Base-by-base conservation (phyloP, 1,140 invertebrate genomes). In the Drosophila sulfurigaster region DNA sequence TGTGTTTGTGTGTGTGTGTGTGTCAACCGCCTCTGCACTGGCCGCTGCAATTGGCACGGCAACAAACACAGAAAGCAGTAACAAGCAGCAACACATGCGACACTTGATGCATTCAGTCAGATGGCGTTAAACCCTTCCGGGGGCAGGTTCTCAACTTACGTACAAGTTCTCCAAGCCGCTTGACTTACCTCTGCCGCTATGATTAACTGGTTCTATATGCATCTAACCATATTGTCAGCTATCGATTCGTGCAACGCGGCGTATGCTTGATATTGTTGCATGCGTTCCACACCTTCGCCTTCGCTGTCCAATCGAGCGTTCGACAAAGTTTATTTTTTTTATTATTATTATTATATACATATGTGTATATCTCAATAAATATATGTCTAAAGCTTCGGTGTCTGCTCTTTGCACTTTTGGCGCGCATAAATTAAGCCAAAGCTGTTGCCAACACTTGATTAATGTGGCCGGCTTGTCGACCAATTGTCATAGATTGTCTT, bases 321-420 rank as follows among this genome's bases (percentile, higher is more conserved):
- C 64, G 66, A 58, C 48, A 13, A 38, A 7, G 58, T 49, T 48
- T 62, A 16, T 49, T 49, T 41, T 49, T 62, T 49, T 16, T 8
- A 57, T 51, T 20, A 15, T 59, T 38, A 10, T 32, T 32, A 32
- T n/a, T 46, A 13, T 5, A 8, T 41, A 10, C 51, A 11, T 35
- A 8, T 54, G 28, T 63, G 7, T 57, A 20, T 65, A 32, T 25
- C 11, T 51, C 8, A 30, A 35, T 49, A 32, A 49, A 64, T 43
- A 41, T 64, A 43, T 43, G 45, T 62, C 58, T 38, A 38, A 38
- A 49, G 15, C 16, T 25, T 48, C 48, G 32, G n/a, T 43, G 48
- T 28, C 45, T 74, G 85, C 83, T 83, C 85, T 88, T 83, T 88
- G 83, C 85, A 83, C 83, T 88, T 89, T 87, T 67, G 77, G 78